Conservation (phyloP, 2,888 invertebrate species). For the Vannuccia rotundouncinata region DNA sequence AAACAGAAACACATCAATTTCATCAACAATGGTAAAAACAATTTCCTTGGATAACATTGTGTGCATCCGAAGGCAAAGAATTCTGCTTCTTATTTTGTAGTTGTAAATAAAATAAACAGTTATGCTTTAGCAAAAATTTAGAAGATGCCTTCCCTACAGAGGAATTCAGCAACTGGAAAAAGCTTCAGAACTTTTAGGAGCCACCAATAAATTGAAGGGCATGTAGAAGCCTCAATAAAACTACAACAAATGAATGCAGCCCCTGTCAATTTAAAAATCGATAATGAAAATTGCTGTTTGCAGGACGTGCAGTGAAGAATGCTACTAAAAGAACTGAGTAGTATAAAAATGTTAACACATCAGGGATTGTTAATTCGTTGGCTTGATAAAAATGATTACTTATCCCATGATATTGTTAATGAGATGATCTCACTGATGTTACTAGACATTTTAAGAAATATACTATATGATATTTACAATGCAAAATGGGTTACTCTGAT, state of each 20-base stretch:
- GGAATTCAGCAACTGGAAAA: background rate
- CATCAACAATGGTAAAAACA: background rate
- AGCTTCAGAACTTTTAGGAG: background rate
- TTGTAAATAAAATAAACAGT: background rate
- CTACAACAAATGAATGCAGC: background rate
- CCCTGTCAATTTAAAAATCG: background rate
- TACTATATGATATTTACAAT: background rate
- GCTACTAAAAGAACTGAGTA: background rate
- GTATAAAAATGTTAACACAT: background rate
- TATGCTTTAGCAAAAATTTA: background rate
- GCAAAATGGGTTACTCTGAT: background rate
- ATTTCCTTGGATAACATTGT: background rate
- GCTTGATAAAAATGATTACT: background rate
- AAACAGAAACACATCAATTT: background rate
- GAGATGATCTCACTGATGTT: background rate
- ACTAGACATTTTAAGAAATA: background rate
- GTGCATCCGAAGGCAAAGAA: background rate
- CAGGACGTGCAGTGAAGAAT: background rate
- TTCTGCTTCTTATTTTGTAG: background rate
- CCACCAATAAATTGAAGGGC: background rate
- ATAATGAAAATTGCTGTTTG: background rate
- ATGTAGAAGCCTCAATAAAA: background rate
- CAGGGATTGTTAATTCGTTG: background rate
- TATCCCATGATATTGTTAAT: background rate
- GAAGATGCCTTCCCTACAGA: background rate